Evolutionary conservation across 2,888 invertebrate genomes (phyloP).

Genomic region (Arctia plantaginis): DNA sequence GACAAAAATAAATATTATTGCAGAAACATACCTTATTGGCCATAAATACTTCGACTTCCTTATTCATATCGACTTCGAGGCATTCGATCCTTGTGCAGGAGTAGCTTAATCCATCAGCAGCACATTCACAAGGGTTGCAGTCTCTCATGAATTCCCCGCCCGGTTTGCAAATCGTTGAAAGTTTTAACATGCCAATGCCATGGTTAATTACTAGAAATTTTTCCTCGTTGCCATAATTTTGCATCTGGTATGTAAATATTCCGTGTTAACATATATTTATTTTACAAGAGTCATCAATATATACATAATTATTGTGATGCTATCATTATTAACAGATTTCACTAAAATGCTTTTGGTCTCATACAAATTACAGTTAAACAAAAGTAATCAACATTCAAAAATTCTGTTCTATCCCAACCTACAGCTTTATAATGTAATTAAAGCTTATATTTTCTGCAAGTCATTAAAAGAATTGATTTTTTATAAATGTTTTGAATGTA

Average conservation of each 20-base stretch:
- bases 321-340: neutral
- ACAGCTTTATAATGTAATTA: no score
- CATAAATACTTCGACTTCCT: slow-evolving; percentile 81
- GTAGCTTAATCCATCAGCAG: slow-evolving; percentile 79
- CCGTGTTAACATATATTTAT: neutral
- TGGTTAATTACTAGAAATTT: slow-evolving; percentile 31
- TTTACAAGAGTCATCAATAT: neutral
- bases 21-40: slow-evolving; percentile 65
- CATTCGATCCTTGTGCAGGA: slow-evolving; percentile 84
- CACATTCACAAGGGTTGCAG: slow-evolving; percentile 86
- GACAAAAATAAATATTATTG: neutral
- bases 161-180: slow-evolving; percentile 76
- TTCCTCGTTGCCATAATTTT: slow-evolving; percentile 5
- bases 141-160: slow-evolving; percentile 79
- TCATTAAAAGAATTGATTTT: no score
- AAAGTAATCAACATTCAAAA: no score
- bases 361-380: neutral
- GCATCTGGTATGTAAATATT: slow-evolving; percentile 6
- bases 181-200: slow-evolving; percentile 53
- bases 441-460: no score
- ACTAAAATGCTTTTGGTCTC: neutral
- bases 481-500: no score
- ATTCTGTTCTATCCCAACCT: no score
- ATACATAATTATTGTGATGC: neutral
- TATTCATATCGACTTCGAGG: slow-evolving; percentile 63